phyloP scores from a whole-genome alignment of 2,797 vertebrate genomes.

The Halcyon smyrnensis region DNA sequence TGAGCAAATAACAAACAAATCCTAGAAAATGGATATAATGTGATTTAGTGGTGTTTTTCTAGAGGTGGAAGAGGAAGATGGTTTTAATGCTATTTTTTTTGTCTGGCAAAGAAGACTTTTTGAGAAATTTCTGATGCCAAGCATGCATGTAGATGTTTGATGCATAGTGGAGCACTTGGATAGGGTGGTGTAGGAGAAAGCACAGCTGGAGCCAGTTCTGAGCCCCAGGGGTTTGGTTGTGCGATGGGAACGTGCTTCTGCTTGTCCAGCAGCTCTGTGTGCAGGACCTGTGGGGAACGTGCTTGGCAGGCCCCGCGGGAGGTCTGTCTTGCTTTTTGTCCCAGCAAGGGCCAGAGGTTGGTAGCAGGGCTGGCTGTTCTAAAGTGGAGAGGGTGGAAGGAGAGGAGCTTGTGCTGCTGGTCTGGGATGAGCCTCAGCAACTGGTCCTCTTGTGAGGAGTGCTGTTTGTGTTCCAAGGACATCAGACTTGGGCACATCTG shows the following conservation, averaged over 20 bases:
- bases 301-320: accelerated
- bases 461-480: neutral
- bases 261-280: neutral
- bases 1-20: neutral
- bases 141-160: accelerated
- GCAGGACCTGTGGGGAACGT: neutral
- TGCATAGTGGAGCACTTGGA: neutral
- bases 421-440: neutral
- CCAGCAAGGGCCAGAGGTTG: no score
- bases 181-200: neutral
- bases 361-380: neutral
- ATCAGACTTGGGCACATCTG: accelerated
- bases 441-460: accelerated
- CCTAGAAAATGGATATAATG: neutral
- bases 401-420: neutral
- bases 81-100: neutral
- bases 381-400: neutral
- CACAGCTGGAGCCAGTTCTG: neutral
- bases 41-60: neutral
- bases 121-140: neutral
- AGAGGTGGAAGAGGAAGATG: no score
- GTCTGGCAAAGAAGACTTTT: neutral
- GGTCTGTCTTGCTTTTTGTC: neutral
- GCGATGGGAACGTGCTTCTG: neutral
- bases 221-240: neutral